Percentiles rank a stretch among this genome's conserved stretches.
These are phyloP conservation scores for Eriocheir sinensis DNA, from an alignment of 1,140 invertebrate genomes.

Conservation along the genomic window DNA sequence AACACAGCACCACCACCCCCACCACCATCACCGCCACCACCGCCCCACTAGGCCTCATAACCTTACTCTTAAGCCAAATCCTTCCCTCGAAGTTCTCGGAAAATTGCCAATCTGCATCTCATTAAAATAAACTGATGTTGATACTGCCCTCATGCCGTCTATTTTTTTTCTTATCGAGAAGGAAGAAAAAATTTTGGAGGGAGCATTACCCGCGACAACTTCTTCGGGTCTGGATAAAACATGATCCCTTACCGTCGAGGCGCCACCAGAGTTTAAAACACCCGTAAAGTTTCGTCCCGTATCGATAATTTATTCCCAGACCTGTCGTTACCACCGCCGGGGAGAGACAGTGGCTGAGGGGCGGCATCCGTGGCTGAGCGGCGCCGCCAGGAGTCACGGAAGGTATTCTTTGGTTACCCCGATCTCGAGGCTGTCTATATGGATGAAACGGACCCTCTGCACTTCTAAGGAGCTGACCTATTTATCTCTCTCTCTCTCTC, in stretches of 20 bases:
- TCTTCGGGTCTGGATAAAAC: background rate
- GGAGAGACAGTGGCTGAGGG: background rate
- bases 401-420: background rate
- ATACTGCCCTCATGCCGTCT: background rate
- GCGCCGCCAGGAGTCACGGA: background rate
- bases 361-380: no score
- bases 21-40: background rate
- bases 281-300: background rate
- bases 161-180: background rate
- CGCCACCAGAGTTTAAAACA: background rate
- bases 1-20: background rate
- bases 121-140: conserved; percentile 6
- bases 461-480: background rate
- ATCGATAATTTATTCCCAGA: background rate
- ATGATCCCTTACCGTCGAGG: conserved; percentile 3
- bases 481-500: background rate
- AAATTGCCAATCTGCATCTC: conserved; percentile 15
- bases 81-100: background rate
- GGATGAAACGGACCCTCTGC: no score
- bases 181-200: background rate
- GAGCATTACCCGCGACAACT: background rate
- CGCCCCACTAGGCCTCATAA: background rate
- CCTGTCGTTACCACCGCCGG: background rate
- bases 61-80: background rate
- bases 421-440: no score